These are phyloP conservation scores for Galago senegalensis DNA, from an alignment of 2,797 vertebrate species.

Conservation along the genomic window DNA sequence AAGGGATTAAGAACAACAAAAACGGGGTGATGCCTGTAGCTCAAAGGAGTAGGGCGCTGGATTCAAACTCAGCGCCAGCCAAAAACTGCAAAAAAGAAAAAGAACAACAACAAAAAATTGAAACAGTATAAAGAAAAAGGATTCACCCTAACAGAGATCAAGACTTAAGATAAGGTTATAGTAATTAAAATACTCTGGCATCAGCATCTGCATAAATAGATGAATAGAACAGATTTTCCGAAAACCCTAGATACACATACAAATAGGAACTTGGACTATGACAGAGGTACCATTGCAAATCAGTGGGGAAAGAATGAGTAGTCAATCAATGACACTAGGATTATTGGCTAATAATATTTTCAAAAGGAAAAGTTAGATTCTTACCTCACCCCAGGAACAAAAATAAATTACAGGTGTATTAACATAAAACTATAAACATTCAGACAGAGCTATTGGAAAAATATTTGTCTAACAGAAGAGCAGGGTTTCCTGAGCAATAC, in stretches of 20 bases:
- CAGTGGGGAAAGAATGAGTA: neutral
- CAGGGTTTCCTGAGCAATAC: neutral
- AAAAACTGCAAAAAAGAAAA: neutral
- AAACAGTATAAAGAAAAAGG: neutral
- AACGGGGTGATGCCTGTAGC: too few species aligned
- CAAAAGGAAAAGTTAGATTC: constrained; percentile 63
- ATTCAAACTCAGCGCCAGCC: too few species aligned
- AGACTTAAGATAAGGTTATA: neutral
- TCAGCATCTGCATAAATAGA: constrained; percentile 34
- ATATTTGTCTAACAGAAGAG: neutral
- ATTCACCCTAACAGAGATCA: constrained; percentile 3
- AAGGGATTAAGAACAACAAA: neutral
- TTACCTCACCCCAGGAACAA: neutral
- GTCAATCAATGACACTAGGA: neutral
- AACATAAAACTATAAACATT: constrained; percentile 33
- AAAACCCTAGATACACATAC: constrained; percentile 14
- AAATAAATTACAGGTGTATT: constrained; percentile 52
- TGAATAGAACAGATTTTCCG: neutral
- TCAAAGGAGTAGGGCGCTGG: too few species aligned
- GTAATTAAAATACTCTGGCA: constrained; percentile 32
- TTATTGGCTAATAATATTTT: constrained; percentile 40
- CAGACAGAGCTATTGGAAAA: constrained; percentile 25
- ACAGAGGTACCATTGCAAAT: neutral
- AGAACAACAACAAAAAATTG: neutral
- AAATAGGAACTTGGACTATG: constrained; percentile 17